Percentiles rank a stretch among this genome's conserved stretches.
phyloP scores from a whole-genome alignment of 2,113 vertebrate genomes.

The Alectura lathami region DNA sequence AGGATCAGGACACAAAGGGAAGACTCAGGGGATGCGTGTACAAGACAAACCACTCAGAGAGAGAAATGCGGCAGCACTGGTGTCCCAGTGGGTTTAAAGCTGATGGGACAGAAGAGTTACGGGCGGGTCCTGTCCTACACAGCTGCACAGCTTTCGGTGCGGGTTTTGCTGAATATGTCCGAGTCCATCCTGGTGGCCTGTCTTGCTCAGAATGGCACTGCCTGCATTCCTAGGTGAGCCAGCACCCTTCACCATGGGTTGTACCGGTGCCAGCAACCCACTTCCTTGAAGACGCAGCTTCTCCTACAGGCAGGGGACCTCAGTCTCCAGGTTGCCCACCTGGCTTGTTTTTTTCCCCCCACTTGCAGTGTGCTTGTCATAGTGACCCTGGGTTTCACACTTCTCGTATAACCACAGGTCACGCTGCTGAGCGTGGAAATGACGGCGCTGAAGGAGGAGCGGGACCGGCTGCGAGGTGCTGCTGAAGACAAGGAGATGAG shows the following conservation, averaged over 20 bases:
- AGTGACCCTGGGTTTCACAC: not conserved
- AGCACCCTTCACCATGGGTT: not conserved
- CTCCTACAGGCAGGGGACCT: not conserved
- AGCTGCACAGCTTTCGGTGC: not conserved
- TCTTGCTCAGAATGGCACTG: not conserved
- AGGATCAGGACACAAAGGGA: not conserved
- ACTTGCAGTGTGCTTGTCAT: fast-evolving
- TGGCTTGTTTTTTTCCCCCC: not conserved
- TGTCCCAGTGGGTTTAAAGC: not conserved
- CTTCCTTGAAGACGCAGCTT: not conserved
- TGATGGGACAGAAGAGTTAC: not conserved
- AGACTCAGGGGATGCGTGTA: not conserved
- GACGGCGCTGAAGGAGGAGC: slow-evolving; percentile 88
- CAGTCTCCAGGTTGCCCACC: not conserved
- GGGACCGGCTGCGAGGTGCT: slow-evolving; percentile 82
- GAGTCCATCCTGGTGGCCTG: not conserved
- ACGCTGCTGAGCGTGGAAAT: slow-evolving; percentile 92
- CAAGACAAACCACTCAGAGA: not conserved
- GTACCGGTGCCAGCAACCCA: not conserved
- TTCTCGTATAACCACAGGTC: slow-evolving; percentile 76
- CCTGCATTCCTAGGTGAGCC: fast-evolving
- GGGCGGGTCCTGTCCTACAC: not conserved
- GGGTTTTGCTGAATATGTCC: not conserved
- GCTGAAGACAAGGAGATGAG: slow-evolving; percentile 85
- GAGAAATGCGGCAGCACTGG: not conserved